phyloP scores from a whole-genome alignment of 2,113 vertebrate species.

The Ondatra zibethicus region DNA sequence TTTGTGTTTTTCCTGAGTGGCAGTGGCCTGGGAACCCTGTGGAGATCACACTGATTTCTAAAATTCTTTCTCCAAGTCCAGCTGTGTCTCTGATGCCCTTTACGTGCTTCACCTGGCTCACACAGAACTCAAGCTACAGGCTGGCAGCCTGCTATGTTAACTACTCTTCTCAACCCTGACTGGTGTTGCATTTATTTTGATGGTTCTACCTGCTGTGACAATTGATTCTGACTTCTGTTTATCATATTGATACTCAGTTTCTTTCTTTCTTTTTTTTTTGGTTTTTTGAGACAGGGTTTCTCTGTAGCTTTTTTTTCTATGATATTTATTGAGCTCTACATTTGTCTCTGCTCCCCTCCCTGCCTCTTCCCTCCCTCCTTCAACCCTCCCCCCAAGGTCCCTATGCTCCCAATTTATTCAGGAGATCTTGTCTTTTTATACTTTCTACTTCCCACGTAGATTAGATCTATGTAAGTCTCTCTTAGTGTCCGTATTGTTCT shows the following conservation, averaged over 20 bases:
- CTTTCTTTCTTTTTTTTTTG: too few relatives aligned
- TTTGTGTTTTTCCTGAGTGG: neutral
- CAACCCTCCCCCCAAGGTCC: too few relatives aligned
- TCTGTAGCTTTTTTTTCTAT: too few relatives aligned
- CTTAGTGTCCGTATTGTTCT: too few relatives aligned
- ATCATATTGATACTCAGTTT: neutral
- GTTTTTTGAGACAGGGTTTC: too few relatives aligned
- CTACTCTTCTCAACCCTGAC: neutral
- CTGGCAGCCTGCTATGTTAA: neutral
- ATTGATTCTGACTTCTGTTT: conserved; percentile 10
- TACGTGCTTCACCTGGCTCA: neutral
- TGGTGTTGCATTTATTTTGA: neutral
- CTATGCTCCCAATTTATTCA: too few relatives aligned
- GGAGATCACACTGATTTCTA: neutral
- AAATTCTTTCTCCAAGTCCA: neutral
- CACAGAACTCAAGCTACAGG: neutral
- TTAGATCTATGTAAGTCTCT: too few relatives aligned
- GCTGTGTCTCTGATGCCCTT: neutral
- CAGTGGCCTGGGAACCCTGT: neutral
- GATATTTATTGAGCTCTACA: too few relatives aligned
- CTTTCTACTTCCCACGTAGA: too few relatives aligned
- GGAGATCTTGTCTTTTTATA: too few relatives aligned
- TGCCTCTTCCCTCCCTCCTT: too few relatives aligned
- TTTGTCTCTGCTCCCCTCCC: too few relatives aligned
- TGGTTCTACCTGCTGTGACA: neutral